Evolutionary conservation across 2,888 invertebrate genomes (phyloP).

Genomic region (Incurvaria masculella): DNA sequence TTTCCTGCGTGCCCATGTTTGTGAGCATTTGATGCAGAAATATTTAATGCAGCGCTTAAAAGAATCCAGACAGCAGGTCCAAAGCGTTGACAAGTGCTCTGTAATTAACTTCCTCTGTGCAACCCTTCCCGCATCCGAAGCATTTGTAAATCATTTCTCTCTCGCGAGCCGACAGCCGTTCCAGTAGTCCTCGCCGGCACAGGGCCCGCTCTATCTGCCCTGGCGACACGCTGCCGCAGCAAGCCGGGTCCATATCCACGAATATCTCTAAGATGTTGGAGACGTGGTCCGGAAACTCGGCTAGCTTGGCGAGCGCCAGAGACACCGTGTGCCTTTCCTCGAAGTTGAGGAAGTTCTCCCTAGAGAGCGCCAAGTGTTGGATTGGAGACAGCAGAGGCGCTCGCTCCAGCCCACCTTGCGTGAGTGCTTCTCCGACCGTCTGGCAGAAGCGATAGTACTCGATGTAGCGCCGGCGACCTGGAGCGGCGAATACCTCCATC

Average conservation of each 20-base stretch:
- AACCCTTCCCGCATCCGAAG: constrained; percentile 57
- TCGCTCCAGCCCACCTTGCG: constrained; percentile 62
- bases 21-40: too few species aligned
- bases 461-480: constrained; percentile 55
- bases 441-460: constrained; percentile 68
- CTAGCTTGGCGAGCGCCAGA: constrained; percentile 65
- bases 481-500: constrained; percentile 68
- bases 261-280: constrained; percentile 38
- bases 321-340: constrained; percentile 65
- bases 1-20: too few species aligned
- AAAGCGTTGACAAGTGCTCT: too few species aligned
- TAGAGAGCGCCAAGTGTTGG: constrained; percentile 65
- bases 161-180: constrained; percentile 63
- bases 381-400: constrained; percentile 66
- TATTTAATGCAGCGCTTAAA: too few species aligned
- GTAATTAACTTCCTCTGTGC: too few species aligned
- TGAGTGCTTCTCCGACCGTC: constrained; percentile 67
- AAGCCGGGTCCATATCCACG: constrained; percentile 62
- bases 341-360: constrained; percentile 69
- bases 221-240: constrained; percentile 64
- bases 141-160: constrained; percentile 70
- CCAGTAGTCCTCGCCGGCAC: constrained; percentile 60
- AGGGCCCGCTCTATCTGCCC: constrained; percentile 64
- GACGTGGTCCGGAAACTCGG: constrained; percentile 61
- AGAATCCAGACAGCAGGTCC: too few species aligned